Base-by-base conservation (phyloP, 1,140 invertebrate genomes). In the Coelopa frigida region DNA sequence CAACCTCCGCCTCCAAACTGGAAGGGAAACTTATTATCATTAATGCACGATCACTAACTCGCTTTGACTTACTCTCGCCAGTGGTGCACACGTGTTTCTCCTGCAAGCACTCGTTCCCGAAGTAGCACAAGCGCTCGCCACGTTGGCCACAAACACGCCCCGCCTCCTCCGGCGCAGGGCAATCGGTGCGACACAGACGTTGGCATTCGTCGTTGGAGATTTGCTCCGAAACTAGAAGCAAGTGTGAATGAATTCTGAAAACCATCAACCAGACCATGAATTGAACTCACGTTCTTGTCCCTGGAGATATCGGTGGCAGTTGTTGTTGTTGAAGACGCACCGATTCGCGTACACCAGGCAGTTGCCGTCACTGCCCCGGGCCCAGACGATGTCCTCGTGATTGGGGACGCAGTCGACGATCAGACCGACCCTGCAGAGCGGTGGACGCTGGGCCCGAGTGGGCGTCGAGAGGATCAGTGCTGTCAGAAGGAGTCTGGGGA, bases 71-170 rank as follows among this genome's bases (percentile, higher is more conserved):
- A n/a, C n/a, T n/a, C n/a, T 40, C 38, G 22, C 38, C 23, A 7
- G 38, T 40, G 29, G 24, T 40, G 22, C 38, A 40, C 22, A 40
- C 8, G 29, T 40, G 38, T 17, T 40, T 40, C 38, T n/a, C 20
- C 38, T 17, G 29, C 18, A 26, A 22, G n/a, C 38, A 40, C 3
- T 40, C 23, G 22, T 26, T 40, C 14, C 14, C 23, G 23, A 40
- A 40, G 6, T 22, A 26, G 38, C 38, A 40, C 17, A 26, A 26
- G 24, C 18, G 24, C 18, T n/a, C 38, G 10, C 23, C 38, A 26
- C 38, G 38, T 26, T 26, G 38, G 3, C 14, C 20, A 7, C 38
- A 40, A 15, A 40, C n/a, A n/a, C n/a, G n/a, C n/a, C n/a, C n/a
- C 18, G 22, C 29, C 1, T 40, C 38, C n/a, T 26, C 18, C 20